Base-by-base conservation (phyloP, 2,113 vertebrate species). In the Amazona vittata region DNA sequence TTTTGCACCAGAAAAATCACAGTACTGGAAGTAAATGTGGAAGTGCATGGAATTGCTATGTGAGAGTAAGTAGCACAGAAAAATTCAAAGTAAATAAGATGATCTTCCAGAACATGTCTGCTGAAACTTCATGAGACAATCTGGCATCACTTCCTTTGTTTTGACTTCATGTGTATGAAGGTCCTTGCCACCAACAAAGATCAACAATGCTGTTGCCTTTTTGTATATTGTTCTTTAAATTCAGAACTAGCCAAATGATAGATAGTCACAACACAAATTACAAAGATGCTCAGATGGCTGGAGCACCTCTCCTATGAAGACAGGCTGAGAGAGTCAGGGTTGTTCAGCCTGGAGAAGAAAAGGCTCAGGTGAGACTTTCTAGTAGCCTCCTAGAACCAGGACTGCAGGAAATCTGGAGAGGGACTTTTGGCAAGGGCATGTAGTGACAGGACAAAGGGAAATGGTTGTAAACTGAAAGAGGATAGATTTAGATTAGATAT, bases 11-110 rank as follows among this genome's bases (percentile, higher is more conserved):
- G 44, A 83, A 93, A 93, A 71, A 47, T 22, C 41, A 9, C 0
- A 0, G 6, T 68, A 47, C 21, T 14, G 12, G 24, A 67, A 74
- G 28, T 18, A 77, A 76, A 28, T 0, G 2, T 41, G 22, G 50
- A 75, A 37, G 11, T 20, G 55, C 0, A 0, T 1, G 9, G 62
- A 62, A n/a, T 73, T 62, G 49, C 59, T 76, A 10, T 25, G 8
- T 1, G 14, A 33, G 6, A 18, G 12, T 21, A 25, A 22, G 49
- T 35, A 57, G 53, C 5, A 6, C 14, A 37, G 80, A 59, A 84
- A 86, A 63, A 64, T 17, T 19, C 2, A 0, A 5, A 11, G 35
- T 28, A 65, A 63, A 20, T 55, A 44, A 47, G 20, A 22, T 24
- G 33, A 62, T 33, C 52, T 43, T 82, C 14, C 26, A 43, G 60